These are phyloP conservation scores for Paraescarpia echinospica DNA, from an alignment of 1,140 invertebrate genomes.

Conservation along the genomic window DNA sequence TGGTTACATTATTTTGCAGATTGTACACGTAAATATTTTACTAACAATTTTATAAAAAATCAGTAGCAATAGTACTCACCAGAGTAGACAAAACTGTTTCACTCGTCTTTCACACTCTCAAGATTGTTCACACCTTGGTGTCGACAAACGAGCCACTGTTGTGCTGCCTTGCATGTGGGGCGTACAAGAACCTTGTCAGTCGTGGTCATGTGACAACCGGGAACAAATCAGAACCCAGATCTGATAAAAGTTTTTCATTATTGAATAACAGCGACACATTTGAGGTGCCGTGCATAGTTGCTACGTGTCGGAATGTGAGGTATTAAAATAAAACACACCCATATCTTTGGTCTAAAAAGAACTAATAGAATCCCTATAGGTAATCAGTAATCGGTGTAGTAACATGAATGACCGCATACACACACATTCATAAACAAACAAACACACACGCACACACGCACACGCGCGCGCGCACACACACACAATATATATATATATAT, in stretches of 20 bases:
- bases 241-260: background rate
- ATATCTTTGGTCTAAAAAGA: background rate
- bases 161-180: no score
- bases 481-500: no score
- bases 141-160: background rate
- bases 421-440: no score
- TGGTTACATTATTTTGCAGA: no score
- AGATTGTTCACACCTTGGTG: background rate
- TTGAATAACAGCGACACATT: background rate
- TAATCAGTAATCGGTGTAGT: background rate
- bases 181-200: background rate
- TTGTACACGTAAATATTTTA: no score
- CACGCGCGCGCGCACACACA: background rate
- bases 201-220: background rate
- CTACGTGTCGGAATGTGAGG: background rate
- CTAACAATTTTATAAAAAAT: no score
- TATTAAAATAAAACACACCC: background rate
- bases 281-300: background rate
- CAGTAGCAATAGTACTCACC: background rate
- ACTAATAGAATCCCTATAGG: background rate
- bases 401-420: background rate
- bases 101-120: background rate
- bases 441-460: background rate
- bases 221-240: background rate
- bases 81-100: background rate